Conservation (phyloP, 2,888 invertebrate genomes). For the Phaedon cochleariae region DNA sequence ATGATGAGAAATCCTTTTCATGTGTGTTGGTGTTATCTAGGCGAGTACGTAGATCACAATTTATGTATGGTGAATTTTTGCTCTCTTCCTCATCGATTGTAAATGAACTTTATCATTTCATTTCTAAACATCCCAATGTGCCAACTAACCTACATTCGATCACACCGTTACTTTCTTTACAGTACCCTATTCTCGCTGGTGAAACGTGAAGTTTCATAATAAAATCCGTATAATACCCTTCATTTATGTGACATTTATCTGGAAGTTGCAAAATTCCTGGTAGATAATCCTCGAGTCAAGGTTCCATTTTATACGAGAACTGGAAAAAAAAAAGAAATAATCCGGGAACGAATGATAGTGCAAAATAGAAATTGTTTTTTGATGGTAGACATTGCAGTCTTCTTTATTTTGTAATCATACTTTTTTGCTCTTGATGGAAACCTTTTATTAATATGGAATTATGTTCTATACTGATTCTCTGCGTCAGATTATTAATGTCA, state of each 20-base stretch:
- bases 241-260: background rate
- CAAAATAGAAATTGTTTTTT: background rate
- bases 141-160: background rate
- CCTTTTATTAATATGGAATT: too few relatives aligned
- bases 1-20: too few relatives aligned
- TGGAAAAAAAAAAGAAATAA: background rate
- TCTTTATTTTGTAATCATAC: too few relatives aligned
- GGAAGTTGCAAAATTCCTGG: background rate
- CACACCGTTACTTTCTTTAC: background rate
- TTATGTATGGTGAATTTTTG: too few relatives aligned
- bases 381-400: background rate
- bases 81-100: too few relatives aligned
- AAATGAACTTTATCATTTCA: too few relatives aligned
- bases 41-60: too few relatives aligned
- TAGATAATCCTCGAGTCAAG: background rate
- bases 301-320: background rate
- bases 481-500: background rate
- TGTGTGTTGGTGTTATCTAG: too few relatives aligned
- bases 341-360: background rate
- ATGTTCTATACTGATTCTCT: background rate
- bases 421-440: too few relatives aligned
- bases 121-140: background rate
- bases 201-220: background rate
- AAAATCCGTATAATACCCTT: background rate
- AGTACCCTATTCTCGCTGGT: background rate